A percentile compares a stretch with the other conserved stretches of the same genome.
These are phyloP conservation scores for Sminthopsis crassicaudata DNA, from an alignment of 2,113 vertebrate species.

Conservation along the genomic window DNA sequence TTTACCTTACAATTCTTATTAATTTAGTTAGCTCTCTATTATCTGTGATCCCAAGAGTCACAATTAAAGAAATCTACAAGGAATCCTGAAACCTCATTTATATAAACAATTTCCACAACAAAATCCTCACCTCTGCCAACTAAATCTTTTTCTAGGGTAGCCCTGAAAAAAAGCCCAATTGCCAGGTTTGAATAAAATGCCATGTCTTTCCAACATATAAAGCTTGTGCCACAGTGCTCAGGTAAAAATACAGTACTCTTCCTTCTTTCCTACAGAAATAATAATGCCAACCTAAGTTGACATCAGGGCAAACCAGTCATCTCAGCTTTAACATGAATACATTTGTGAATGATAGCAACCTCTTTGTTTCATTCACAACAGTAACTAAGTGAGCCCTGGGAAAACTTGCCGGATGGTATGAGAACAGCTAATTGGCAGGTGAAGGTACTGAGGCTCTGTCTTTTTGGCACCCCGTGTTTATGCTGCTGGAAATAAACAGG, in stretches of 20 bases:
- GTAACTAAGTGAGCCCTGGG: neutral
- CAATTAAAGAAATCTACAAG: too few relatives aligned
- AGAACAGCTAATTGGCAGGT: conserved; percentile 42
- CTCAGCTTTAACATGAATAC: neutral
- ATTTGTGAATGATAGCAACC: conserved; percentile 26
- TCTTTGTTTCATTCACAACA: conserved; percentile 31
- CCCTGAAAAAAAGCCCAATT: fast-evolving
- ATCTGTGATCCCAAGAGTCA: too few relatives aligned
- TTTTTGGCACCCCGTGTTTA: conserved; percentile 57
- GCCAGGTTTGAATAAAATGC: neutral
- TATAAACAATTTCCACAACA: neutral
- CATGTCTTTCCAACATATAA: neutral
- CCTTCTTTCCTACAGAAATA: neutral
- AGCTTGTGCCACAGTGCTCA: neutral
- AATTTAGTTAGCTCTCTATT: neutral
- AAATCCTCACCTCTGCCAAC: neutral
- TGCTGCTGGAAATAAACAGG: neutral
- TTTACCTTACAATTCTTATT: neutral
- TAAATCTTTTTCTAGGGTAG: neutral
- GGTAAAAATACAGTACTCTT: neutral
- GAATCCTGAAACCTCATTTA: neutral
- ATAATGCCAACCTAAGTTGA: neutral
- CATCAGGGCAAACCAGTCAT: neutral
- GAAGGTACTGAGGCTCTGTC: conserved; percentile 7
- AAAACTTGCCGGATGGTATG: neutral